These are phyloP conservation scores for Strigamia transsilvanica DNA, from an alignment of 2,888 invertebrate species.

Conservation along the genomic window DNA sequence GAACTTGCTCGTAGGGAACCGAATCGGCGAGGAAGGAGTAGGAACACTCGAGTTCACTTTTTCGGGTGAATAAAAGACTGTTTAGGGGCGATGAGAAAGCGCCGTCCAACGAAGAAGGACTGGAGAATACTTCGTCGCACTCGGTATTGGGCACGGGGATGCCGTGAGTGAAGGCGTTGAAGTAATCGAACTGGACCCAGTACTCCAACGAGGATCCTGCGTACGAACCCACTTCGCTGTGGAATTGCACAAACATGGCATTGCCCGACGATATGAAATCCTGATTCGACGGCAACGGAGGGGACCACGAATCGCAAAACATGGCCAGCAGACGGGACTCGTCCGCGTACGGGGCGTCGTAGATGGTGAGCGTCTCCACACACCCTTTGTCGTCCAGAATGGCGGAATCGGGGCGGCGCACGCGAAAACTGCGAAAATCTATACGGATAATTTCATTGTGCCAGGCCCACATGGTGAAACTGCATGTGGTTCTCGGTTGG, in stretches of 20 bases:
- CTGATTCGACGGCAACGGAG: slow-evolving; percentile 73
- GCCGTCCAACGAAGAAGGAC: slow-evolving; percentile 79
- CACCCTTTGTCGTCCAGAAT: slow-evolving; percentile 87
- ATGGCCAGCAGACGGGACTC: slow-evolving; percentile 91
- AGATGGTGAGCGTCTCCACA: slow-evolving; percentile 87
- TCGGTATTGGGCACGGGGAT: slow-evolving; percentile 81
- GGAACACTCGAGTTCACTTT: slow-evolving; percentile 50
- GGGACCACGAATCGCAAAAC: slow-evolving; percentile 92
- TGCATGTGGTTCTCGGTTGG: slow-evolving; percentile 90
- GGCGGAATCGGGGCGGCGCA: slow-evolving; percentile 85
- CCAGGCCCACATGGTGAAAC: slow-evolving; percentile 86
- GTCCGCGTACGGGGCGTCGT: slow-evolving; percentile 87
- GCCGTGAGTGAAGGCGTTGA: slow-evolving; percentile 87
- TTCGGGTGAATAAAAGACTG: slow-evolving; percentile 80
- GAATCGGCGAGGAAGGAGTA: slow-evolving; percentile 53
- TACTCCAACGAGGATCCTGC: slow-evolving; percentile 93
- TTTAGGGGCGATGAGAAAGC: slow-evolving; percentile 83
- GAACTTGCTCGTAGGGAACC: slow-evolving; percentile 59
- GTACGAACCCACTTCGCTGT: slow-evolving; percentile 88
- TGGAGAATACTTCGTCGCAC: slow-evolving; percentile 87
- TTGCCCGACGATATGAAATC: slow-evolving; percentile 90
- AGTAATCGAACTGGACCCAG: slow-evolving; percentile 94
- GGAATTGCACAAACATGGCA: slow-evolving; percentile 78
- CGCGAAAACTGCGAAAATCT: slow-evolving; percentile 90
- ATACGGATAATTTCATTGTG: slow-evolving; percentile 86